Evolutionary conservation across 2,888 invertebrate genomes (phyloP).

Genomic region (Leptinotarsa haldemani): DNA sequence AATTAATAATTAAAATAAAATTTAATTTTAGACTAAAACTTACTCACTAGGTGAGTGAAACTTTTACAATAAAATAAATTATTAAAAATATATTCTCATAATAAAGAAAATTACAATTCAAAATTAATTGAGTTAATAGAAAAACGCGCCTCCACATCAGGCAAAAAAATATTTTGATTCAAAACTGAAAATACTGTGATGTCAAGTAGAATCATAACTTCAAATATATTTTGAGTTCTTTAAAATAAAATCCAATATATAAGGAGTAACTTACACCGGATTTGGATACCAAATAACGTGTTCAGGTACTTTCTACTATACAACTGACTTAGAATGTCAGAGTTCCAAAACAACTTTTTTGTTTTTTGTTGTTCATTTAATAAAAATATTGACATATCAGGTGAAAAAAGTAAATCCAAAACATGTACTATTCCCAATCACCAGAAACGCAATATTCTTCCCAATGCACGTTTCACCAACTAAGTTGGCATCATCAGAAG

Average conservation of each 20-base stretch:
- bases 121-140: conserved; percentile 22
- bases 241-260: conserved; percentile 41
- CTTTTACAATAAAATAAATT: conserved; percentile 42
- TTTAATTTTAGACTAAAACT: conserved; percentile 39
- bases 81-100: conserved; percentile 30
- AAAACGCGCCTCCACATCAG: neutral
- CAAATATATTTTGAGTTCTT: conserved; percentile 23
- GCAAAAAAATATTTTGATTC: conserved; percentile 10
- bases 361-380: neutral
- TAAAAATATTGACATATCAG: neutral
- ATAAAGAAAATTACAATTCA: conserved; percentile 27
- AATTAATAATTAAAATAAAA: conserved; percentile 45
- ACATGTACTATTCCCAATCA: too few relatives aligned
- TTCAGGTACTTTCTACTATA: conserved; percentile 27
- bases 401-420: neutral
- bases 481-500: too few relatives aligned
- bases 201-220: conserved; percentile 35
- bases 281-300: conserved; percentile 19
- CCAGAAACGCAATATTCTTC: too few relatives aligned
- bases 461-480: too few relatives aligned
- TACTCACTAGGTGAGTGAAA: conserved; percentile 42
- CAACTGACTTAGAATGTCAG: neutral
- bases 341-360: neutral
- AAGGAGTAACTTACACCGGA: conserved; percentile 17
- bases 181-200: conserved; percentile 42